phyloP scores from a whole-genome alignment of 2,797 vertebrate species.

The Allobates femoralis region DNA sequence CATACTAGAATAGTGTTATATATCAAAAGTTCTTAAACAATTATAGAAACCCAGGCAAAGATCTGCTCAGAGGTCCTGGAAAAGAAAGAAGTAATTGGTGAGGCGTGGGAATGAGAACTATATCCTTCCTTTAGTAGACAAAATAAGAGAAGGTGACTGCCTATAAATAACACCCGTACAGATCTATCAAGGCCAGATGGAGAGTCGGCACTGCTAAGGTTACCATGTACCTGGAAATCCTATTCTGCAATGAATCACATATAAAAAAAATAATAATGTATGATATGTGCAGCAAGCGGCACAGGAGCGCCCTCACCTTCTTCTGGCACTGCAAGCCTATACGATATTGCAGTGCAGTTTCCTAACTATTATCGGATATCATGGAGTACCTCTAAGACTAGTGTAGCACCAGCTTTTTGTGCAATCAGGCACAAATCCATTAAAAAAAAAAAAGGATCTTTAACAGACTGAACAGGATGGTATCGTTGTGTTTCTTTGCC shows the following conservation, averaged over 20 bases:
- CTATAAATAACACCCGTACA: conserved; percentile 3
- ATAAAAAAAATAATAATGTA: neutral
- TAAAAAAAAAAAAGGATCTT: no score
- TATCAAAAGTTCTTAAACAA: neutral
- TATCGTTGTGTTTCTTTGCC: no score
- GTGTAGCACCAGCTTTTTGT: no score
- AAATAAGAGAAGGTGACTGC: neutral
- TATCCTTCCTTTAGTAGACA: neutral
- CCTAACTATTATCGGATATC: neutral
- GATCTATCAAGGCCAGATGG: neutral
- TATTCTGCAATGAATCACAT: neutral
- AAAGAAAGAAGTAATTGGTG: neutral
- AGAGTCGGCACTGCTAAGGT: neutral
- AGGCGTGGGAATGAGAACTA: neutral
- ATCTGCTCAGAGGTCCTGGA: neutral
- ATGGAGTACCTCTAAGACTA: no score
- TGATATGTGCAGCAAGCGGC: neutral
- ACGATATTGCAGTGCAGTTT: neutral
- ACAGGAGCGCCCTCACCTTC: neutral
- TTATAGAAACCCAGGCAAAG: neutral
- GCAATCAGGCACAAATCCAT: no score
- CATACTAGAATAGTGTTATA: neutral
- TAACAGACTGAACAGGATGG: no score
- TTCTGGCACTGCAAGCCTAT: neutral
- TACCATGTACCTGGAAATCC: neutral